These are phyloP conservation scores for Scaptomyza reducta DNA, from an alignment of 2,888 invertebrate species.

Conservation along the genomic window DNA sequence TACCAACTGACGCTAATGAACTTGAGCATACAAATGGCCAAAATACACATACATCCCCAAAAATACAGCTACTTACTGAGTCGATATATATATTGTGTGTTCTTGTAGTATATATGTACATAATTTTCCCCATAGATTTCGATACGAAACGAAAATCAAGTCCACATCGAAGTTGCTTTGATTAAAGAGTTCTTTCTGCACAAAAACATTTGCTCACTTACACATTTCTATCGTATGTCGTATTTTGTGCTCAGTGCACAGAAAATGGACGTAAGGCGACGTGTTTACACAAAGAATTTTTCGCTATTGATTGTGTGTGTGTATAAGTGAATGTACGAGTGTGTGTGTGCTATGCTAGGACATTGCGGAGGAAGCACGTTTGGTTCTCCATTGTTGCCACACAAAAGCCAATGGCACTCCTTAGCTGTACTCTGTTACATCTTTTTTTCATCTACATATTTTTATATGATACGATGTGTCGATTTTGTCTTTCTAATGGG, in stretches of 20 bases:
- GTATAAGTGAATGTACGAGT: conserved; percentile 10
- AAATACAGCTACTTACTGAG: neutral
- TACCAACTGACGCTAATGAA: conserved; percentile 78
- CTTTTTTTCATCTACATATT: too few relatives aligned
- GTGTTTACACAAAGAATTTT: conserved; percentile 72
- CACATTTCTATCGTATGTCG: conserved; percentile 39
- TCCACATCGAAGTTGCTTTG: conserved; percentile 35
- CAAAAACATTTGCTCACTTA: conserved; percentile 52
- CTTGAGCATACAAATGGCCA: conserved; percentile 72
- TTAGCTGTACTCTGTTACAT: conserved; percentile 31
- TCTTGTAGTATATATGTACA: conserved; percentile 10
- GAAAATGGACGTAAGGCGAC: conserved; percentile 37
- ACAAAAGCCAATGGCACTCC: conserved; percentile 62
- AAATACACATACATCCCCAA: conserved; percentile 18
- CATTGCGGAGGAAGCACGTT: conserved; percentile 43
- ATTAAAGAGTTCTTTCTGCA: conserved; percentile 66
- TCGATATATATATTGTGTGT: neutral
- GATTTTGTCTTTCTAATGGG: too few relatives aligned
- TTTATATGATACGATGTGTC: too few relatives aligned
- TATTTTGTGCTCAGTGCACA: conserved; percentile 20
- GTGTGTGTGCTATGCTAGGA: conserved; percentile 30
- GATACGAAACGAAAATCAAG: conserved; percentile 8
- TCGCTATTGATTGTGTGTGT: conserved; percentile 63
- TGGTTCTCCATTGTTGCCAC: conserved; percentile 50
- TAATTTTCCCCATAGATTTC: conserved; percentile 44